Conservation (phyloP, 2,113 vertebrate genomes). For the Paradoxurus hermaphroditus region DNA sequence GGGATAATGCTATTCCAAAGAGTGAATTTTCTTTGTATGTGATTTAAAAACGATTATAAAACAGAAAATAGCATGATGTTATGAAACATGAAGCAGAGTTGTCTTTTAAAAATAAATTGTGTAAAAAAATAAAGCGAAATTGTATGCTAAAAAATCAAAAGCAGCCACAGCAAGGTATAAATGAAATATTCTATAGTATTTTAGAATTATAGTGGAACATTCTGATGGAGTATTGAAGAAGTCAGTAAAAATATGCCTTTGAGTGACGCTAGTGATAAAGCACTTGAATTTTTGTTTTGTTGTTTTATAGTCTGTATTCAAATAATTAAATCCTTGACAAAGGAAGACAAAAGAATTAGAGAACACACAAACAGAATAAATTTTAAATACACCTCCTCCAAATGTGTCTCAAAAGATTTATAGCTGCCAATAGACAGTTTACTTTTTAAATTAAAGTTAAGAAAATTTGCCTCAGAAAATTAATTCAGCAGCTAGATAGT, state of each 20-base stretch:
- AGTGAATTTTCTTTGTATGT: not conserved
- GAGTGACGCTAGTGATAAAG: not conserved
- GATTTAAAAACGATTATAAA: not conserved
- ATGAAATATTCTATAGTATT: not conserved
- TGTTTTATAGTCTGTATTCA: not conserved
- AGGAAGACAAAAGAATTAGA: not conserved
- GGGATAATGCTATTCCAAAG: not conserved
- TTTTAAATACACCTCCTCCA: not conserved
- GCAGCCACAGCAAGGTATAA: not conserved
- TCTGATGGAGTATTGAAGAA: not conserved
- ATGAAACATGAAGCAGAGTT: not conserved
- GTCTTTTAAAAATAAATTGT: not conserved
- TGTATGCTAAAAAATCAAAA: not conserved
- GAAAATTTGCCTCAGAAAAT: not conserved
- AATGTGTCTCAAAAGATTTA: not conserved
- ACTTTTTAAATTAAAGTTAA: not conserved
- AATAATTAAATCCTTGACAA: not conserved
- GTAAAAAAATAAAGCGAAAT: not conserved
- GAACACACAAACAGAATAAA: not conserved
- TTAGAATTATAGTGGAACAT: not conserved
- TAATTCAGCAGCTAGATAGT: not conserved
- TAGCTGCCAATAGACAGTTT: not conserved
- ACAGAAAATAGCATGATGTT: not conserved
- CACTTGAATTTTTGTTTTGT: not conserved
- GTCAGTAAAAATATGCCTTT: not conserved